Evolutionary conservation across 2,797 vertebrate species (phyloP).

Genomic region (Anabacerthia variegaticeps): DNA sequence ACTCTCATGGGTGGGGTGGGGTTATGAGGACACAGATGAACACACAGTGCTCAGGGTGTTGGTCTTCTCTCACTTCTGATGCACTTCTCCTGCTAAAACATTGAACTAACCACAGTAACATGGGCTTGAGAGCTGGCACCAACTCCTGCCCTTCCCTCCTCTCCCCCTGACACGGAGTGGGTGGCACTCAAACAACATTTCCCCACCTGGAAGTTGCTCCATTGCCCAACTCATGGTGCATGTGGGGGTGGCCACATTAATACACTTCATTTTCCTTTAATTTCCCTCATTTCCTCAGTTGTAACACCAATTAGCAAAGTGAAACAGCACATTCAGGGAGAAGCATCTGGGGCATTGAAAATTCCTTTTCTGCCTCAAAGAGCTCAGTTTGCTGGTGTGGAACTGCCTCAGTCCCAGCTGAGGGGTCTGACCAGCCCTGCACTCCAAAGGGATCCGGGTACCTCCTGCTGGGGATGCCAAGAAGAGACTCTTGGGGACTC

Average conservation of each 20-base stretch:
- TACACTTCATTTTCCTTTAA: not conserved
- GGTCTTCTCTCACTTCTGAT: not conserved
- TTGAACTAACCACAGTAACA: not conserved
- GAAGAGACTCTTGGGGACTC: not conserved
- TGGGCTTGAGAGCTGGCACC: not conserved
- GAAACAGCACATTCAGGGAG: not conserved
- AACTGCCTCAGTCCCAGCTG: not conserved
- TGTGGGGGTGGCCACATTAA: not conserved
- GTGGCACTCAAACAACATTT: not conserved
- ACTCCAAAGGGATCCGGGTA: not conserved
- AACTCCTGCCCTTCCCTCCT: not conserved
- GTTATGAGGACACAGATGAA: not conserved
- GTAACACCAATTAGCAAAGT: not conserved
- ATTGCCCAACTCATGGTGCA: not conserved
- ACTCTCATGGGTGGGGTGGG: no score
- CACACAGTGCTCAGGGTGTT: accelerated
- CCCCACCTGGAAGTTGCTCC: not conserved
- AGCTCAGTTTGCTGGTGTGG: not conserved
- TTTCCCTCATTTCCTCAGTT: not conserved
- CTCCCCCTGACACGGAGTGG: not conserved
- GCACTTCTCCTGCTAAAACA: not conserved
- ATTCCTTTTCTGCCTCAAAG: not conserved
- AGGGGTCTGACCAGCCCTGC: not conserved
- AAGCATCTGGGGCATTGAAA: not conserved
- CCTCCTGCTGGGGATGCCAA: not conserved